Percentiles rank a stretch among this genome's conserved stretches.
Evolutionary conservation across 2,888 invertebrate genomes (phyloP).

Genomic region (Pseudanteris insignis): DNA sequence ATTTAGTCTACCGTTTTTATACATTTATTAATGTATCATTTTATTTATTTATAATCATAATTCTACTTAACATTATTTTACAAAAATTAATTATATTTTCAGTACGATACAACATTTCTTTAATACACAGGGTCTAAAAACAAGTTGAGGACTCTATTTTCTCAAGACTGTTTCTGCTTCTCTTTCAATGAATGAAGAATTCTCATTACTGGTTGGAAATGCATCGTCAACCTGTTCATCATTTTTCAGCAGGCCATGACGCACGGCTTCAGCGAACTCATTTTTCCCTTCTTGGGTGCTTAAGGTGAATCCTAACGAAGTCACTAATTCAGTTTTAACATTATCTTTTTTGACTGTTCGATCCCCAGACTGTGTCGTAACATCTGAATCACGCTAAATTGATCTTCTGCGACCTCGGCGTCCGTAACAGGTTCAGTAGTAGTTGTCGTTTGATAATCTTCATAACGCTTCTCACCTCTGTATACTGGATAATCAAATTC

Average conservation of each 20-base stretch:
- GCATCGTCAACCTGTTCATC: slow-evolving; percentile 8
- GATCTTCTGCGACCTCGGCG: not conserved
- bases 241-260: slow-evolving; percentile 55
- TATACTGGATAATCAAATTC: slow-evolving; percentile 21
- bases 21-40: slow-evolving; percentile 19
- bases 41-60: slow-evolving; percentile 21
- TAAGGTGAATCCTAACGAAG: slow-evolving; percentile 62
- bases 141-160: slow-evolving; percentile 8
- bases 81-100: slow-evolving; percentile 25
- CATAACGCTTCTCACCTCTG: too few species aligned
- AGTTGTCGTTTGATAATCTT: not conserved
- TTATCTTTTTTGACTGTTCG: not conserved
- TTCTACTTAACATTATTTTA: slow-evolving; percentile 23
- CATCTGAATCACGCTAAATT: not conserved
- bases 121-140: slow-evolving; percentile 22
- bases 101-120: slow-evolving; percentile 22
- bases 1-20: too few species aligned
- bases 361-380: slow-evolving; percentile 12
- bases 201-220: slow-evolving; percentile 17
- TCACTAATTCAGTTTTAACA: slow-evolving; percentile 62
- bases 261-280: slow-evolving; percentile 60
- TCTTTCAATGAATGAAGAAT: slow-evolving; percentile 5
- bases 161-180: slow-evolving; percentile 3
- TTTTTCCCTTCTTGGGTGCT: slow-evolving; percentile 59
- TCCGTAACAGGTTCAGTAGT: slow-evolving; percentile 3